Evolutionary conservation across 2,797 vertebrate genomes (phyloP).

Genomic region (Tapirus indicus): DNA sequence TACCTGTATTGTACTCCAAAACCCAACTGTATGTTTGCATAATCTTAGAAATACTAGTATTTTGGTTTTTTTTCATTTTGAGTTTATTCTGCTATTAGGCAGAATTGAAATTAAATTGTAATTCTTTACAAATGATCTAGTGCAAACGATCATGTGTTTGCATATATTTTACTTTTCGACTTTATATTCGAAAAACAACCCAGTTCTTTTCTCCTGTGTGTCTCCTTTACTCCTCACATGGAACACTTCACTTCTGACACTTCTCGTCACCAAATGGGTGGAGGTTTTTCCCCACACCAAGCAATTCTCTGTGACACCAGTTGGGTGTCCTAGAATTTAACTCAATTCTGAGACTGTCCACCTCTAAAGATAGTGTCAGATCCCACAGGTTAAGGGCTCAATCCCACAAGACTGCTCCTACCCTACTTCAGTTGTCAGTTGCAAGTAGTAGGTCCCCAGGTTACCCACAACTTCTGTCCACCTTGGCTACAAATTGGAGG

Average conservation of each 20-base stretch:
- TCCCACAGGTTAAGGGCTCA: not conserved
- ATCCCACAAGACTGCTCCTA: not conserved
- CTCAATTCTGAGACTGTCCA: not conserved
- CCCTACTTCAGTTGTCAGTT: not conserved
- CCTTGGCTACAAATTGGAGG: not conserved
- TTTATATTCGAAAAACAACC: not conserved
- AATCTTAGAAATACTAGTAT: not conserved
- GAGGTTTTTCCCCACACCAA: not conserved
- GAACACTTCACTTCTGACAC: not conserved
- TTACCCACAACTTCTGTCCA: not conserved
- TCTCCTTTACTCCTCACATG: not conserved
- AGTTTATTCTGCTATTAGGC: not conserved
- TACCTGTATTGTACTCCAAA: not conserved
- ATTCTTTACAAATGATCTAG: not conserved
- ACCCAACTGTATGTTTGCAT: not conserved
- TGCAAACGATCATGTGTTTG: not conserved
- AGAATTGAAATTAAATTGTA: constrained; percentile 23
- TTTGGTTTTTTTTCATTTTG: constrained; percentile 26
- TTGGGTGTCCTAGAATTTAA: not conserved
- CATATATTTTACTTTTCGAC: not conserved
- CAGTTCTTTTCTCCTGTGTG: not conserved
- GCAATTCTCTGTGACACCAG: not conserved
- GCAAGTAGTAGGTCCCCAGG: not conserved
- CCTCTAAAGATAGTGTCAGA: not conserved
- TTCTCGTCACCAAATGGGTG: not conserved